A percentile compares a stretch with the other conserved stretches of the same genome.
phyloP scores from a whole-genome alignment of 2,888 invertebrate genomes.

The Plusia festucae region DNA sequence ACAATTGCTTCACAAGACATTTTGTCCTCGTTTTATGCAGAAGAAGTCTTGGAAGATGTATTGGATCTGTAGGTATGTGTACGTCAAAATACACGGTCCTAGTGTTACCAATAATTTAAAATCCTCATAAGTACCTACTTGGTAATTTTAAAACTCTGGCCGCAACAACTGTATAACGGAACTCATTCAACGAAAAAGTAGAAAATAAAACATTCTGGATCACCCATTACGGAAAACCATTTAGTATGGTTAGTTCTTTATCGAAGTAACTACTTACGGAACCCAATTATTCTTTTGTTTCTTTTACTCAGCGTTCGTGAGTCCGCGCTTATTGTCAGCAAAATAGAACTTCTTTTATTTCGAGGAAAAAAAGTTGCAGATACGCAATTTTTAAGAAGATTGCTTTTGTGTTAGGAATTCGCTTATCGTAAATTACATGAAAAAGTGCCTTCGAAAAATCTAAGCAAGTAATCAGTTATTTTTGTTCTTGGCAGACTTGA shows the following conservation, averaged over 20 bases:
- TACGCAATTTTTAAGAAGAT: conserved; percentile 43
- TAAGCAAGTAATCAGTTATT: conserved; percentile 13
- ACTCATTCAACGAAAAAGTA: not conserved
- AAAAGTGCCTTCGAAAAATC: conserved; percentile 18
- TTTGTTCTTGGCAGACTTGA: conserved; percentile 1
- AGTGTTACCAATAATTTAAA: no score
- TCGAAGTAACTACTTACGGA: conserved; percentile 28
- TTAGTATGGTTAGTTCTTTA: conserved; percentile 24
- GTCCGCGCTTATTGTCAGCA: conserved; percentile 26
- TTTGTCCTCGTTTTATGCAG: not conserved
- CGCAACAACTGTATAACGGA: no score
- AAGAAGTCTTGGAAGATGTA: not conserved
- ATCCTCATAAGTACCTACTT: no score
- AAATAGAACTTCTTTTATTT: conserved; percentile 40
- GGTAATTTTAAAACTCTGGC: no score
- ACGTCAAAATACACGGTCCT: no score
- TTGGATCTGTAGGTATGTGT: no score
- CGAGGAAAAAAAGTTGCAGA: conserved; percentile 48
- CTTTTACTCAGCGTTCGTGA: conserved; percentile 29
- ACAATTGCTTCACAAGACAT: not conserved
- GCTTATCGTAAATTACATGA: conserved; percentile 36
- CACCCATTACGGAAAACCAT: conserved; percentile 18
- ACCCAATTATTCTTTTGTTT: conserved; percentile 43
- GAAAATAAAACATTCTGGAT: not conserved
- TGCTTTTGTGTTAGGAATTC: conserved; percentile 44